Percentiles rank a stretch among this genome's conserved stretches.
These are phyloP conservation scores for Peromyscus eremicus DNA, from an alignment of 2,797 vertebrate species.

Conservation along the genomic window DNA sequence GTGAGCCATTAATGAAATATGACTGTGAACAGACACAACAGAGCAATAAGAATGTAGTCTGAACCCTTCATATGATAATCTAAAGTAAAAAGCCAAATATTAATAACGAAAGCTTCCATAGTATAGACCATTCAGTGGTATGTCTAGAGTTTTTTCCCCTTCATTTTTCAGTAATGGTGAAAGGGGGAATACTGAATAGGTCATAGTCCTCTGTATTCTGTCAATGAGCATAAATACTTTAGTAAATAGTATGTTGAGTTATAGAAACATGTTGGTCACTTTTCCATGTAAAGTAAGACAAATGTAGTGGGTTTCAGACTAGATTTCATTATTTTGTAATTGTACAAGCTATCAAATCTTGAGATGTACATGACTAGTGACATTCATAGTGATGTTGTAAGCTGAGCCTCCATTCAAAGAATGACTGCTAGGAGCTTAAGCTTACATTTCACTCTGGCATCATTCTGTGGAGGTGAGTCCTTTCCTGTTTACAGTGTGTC, in stretches of 20 bases:
- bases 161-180: neutral
- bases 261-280: neutral
- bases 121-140: neutral
- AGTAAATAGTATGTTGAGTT: neutral
- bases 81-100: neutral
- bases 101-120: neutral
- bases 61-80: neutral
- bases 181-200: neutral
- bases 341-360: neutral
- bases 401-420: neutral
- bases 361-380: neutral
- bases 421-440: neutral
- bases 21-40: neutral
- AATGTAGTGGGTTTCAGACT: neutral
- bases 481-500: neutral
- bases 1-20: neutral
- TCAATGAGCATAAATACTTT: neutral
- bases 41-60: neutral
- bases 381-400: neutral
- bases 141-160: neutral
- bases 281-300: neutral
- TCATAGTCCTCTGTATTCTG: neutral
- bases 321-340: neutral
- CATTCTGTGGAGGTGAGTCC: neutral
- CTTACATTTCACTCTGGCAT: neutral